A percentile compares a stretch with the other conserved stretches of the same genome.
Conservation (phyloP, 2,113 vertebrate species). For the Serinus canaria region DNA sequence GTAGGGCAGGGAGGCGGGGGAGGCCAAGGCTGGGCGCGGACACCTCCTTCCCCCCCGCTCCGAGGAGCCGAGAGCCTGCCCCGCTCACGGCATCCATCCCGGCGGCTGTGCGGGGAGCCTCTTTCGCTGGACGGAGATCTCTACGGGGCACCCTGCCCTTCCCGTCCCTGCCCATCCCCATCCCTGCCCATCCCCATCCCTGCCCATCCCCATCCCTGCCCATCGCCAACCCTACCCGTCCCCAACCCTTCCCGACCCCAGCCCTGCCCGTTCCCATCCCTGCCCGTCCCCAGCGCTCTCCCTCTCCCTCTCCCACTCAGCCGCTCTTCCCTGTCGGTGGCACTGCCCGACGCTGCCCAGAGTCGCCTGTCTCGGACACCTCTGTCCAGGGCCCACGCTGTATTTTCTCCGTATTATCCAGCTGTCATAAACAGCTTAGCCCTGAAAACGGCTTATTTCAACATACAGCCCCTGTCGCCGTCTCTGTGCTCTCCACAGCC, state of each 20-base stretch:
- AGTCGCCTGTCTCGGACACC: accelerated
- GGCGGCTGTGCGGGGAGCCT: not conserved
- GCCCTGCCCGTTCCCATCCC: accelerated
- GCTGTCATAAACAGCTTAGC: not conserved
- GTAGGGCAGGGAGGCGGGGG: not conserved
- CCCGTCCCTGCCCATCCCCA: too few species aligned
- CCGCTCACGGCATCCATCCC: not conserved
- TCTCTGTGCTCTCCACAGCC: accelerated
- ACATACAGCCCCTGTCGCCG: accelerated
- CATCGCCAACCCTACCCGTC: too few species aligned
- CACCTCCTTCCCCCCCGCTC: too few species aligned
- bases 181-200: too few species aligned
- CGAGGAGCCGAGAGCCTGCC: not conserved
- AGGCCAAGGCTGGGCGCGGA: accelerated
- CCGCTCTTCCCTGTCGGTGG: accelerated
- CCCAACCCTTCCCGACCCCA: too few species aligned
- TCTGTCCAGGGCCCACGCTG: accelerated
- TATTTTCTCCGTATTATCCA: not conserved
- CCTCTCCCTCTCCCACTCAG: not conserved
- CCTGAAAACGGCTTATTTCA: not conserved
- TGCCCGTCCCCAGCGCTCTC: too few species aligned
- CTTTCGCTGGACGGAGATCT: too few species aligned
- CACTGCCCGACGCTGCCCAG: accelerated
- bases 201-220: not conserved
- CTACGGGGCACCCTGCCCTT: too few species aligned